These are phyloP conservation scores for Cecidostiba fungosa DNA, from an alignment of 2,888 invertebrate genomes.

Conservation along the genomic window DNA sequence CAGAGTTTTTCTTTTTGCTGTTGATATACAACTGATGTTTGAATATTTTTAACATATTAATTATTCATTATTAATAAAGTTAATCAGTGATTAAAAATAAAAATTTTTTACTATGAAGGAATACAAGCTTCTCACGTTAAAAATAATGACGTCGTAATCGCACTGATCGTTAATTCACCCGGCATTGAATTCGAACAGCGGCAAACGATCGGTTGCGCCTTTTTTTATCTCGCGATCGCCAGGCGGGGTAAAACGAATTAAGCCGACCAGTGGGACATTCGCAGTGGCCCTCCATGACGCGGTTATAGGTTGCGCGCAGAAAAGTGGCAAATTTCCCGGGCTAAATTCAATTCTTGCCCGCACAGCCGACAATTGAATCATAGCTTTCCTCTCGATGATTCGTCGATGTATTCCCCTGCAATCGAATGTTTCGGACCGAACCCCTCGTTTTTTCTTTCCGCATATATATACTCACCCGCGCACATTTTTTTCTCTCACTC, in stretches of 20 bases:
- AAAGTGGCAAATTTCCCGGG: conserved; percentile 33
- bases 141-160: too few relatives aligned
- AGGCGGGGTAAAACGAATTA: conserved; percentile 20
- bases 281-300: not conserved
- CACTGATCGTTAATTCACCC: not conserved
- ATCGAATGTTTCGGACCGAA: conserved; percentile 69
- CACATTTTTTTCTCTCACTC: not conserved
- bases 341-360: conserved; percentile 56
- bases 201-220: not conserved
- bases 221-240: not conserved
- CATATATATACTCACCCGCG: not conserved
- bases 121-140: too few relatives aligned
- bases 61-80: too few relatives aligned
- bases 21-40: too few relatives aligned
- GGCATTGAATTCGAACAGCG: conserved; percentile 1
- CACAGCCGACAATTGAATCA: conserved; percentile 68
- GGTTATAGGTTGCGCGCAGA: not conserved
- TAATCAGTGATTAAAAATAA: too few relatives aligned
- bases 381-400: conserved; percentile 72
- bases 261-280: conserved; percentile 27
- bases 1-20: too few relatives aligned
- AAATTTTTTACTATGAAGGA: too few relatives aligned
- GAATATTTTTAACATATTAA: too few relatives aligned
- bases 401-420: conserved; percentile 71
- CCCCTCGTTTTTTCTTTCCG: not conserved